Percentiles rank a stretch among this genome's conserved stretches.
phyloP scores from a whole-genome alignment of 2,113 vertebrate genomes.

The Aspidoscelis tigris region DNA sequence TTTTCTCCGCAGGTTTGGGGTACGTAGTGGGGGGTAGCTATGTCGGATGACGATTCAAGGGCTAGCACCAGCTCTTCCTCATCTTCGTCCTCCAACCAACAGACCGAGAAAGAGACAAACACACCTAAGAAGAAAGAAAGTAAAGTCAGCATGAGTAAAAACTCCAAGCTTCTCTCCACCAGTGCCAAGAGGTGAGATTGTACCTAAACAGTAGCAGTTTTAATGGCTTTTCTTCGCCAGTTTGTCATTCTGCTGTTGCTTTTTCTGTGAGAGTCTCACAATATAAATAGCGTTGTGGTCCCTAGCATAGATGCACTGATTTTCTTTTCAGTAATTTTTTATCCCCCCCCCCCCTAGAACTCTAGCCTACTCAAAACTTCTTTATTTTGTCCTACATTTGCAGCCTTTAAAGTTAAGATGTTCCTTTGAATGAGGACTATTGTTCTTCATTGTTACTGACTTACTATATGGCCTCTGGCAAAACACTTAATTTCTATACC shows the following conservation, averaged over 20 bases:
- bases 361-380: conserved; percentile 17
- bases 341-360: not conserved
- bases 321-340: not conserved
- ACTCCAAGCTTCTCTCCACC: conserved; percentile 95
- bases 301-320: conserved; percentile 23
- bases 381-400: conserved; percentile 30
- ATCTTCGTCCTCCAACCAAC: conserved; percentile 88
- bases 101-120: conserved; percentile 83
- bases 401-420: not conserved
- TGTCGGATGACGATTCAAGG: conserved; percentile 99
- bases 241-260: not conserved
- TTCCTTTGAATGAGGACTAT: not conserved
- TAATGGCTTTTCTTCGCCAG: not conserved
- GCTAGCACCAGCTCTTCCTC: conserved; percentile 96
- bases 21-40: conserved; percentile 87
- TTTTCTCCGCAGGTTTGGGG: conserved; percentile 76
- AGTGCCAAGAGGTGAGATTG: conserved; percentile 92
- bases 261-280: conserved; percentile 23
- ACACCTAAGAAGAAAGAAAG: conserved; percentile 91
- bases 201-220: conserved; percentile 11
- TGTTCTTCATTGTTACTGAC: conserved; percentile 22
- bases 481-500: conserved; percentile 30
- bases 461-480: not conserved
- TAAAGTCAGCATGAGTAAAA: conserved; percentile 98
- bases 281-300: conserved; percentile 26